Evolutionary conservation across 2,888 invertebrate species (phyloP), one percentile per base, ranked within the genome.

Genomic region (Aphelenchoides bicaudatus): DNA sequence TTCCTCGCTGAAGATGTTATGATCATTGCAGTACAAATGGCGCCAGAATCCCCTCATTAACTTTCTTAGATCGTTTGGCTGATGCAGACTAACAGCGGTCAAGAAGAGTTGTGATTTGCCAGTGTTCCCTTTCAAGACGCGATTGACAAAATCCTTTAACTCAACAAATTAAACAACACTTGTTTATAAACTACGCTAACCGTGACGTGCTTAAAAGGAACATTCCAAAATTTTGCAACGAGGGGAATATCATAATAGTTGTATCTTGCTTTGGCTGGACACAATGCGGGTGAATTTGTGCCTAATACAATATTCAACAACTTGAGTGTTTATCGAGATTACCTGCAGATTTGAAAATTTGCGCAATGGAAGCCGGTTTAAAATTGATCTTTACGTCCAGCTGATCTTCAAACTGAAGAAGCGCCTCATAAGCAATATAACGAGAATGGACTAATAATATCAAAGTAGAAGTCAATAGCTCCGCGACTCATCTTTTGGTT

Each of bases 401-500:
- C 25, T 25, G 43, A 43, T 6, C 8, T n/a, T 43, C 43, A n/a
- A 21, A 49, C 16, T n/a, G 39, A 16, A 49, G 8, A 5, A 39
- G 16, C n/a, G 43, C 49, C 49, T 49, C 49, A 43, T 39, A 49
- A 43, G 37, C 49, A 8, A 49, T 16, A 16, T 43, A 49, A 16
- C n/a, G 49, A 27, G 16, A 39, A 49, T 5, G 49, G 49, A 39
- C 38, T 39, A 43, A 49, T 49, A 16, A 49, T 16, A 43, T 49
- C 49, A 16, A 49, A 49, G 43, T 49, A 49, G 49, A 27, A 49
- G 39, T 27, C 34, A 8, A 49, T 6, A 34, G 37, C n/a, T 8
- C 23, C 21, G 10, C 16, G 43, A 8, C 34, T 34, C 34, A 34
- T 34, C n/a, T n/a, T n/a, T 43, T n/a, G n/a, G n/a, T 43, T 43